Base-by-base conservation (phyloP, 2,113 vertebrate species). In the Epinephelus moara region DNA sequence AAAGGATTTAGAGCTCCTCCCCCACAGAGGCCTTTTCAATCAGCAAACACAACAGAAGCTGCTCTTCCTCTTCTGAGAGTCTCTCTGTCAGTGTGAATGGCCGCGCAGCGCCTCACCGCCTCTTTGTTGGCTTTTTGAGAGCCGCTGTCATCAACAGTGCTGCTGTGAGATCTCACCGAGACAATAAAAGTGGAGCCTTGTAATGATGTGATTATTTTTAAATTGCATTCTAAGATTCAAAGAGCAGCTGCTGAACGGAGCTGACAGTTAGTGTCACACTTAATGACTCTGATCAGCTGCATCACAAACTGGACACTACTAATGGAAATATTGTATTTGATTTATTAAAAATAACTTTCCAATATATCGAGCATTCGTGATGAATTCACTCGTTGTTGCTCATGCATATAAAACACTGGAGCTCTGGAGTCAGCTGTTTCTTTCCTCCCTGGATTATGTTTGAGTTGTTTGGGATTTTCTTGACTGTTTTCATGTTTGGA, bases 21-120 rank as follows among this genome's bases (percentile, higher is more conserved):
- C 70, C 18, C n/a, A 14, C 23, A 14, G 30, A 87, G 50, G 18
- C 64, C 59, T 45, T 77, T 92, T 82, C 87, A 89, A 90, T 92
- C 89, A 89, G 57, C 33, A 56, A 61, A 66, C 71, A 81, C 74
- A 74, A 89, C 83, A 80, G 81, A 81, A 85, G 59, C 72, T 13
- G 63, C 76, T 77, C 64, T 14, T 13, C 15, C 12, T 30, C 78
- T 9, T 55, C n/a, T 7, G 42, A 19, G 27, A 14, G 17, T 11
- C 37, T 55, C 37, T 77, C 69, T 73, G 66, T 83, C 3, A 55
- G 47, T 23, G 61, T 19, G 40, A 85, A 49, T 18, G 56, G 71
- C 61, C 25, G 55, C 40, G 12, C 37, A 56, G 57, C 67, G 72
- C 63, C 68, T 66, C 14, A 75, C 45, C 75, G n/a, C 23, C 71